Evolutionary conservation across 2,888 invertebrate species (phyloP).

Genomic region (Hylaea fasciaria): DNA sequence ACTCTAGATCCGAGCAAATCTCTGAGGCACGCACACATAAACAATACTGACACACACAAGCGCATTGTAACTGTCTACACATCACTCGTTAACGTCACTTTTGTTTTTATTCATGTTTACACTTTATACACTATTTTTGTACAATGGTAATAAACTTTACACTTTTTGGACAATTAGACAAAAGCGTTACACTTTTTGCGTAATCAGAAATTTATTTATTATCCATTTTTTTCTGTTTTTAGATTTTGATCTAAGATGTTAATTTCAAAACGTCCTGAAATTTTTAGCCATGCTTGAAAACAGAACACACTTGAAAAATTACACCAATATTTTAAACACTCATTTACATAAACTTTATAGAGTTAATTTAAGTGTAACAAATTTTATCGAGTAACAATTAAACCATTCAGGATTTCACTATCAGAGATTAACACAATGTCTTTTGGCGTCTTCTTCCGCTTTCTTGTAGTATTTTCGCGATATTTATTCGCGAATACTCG

Average conservation of each 20-base stretch:
- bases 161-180: conserved; percentile 3
- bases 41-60: conserved; percentile 58
- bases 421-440: too few relatives aligned
- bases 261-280: conserved; percentile 19
- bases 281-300: conserved; percentile 16
- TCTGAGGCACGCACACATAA: conserved; percentile 61
- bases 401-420: too few relatives aligned
- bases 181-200: background rate
- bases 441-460: too few relatives aligned
- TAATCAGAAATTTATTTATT: background rate
- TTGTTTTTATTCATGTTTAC: conserved; percentile 25
- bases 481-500: conserved; percentile 28
- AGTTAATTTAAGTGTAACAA: too few relatives aligned
- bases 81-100: conserved; percentile 53
- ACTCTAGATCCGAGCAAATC: conserved; percentile 66
- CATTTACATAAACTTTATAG: background rate
- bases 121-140: too few relatives aligned
- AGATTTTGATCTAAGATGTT: background rate
- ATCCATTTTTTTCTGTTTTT: background rate
- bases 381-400: too few relatives aligned
- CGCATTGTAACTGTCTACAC: conserved; percentile 70
- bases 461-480: too few relatives aligned
- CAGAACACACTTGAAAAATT: background rate
- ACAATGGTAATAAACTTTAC: too few relatives aligned
- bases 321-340: background rate